phyloP scores from a whole-genome alignment of 1,140 invertebrate genomes.

The Calephelis virginiensis region DNA sequence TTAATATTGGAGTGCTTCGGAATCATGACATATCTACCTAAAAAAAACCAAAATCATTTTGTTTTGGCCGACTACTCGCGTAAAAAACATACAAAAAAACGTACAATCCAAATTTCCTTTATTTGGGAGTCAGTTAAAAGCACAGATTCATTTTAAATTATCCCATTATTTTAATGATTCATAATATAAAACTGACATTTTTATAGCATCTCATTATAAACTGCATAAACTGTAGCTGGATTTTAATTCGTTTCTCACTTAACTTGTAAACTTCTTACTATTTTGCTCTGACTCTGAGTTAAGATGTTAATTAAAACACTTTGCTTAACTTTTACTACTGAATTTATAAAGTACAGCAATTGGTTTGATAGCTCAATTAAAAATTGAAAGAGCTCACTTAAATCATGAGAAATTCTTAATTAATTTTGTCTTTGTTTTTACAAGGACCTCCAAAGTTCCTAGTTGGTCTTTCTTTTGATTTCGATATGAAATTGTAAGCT shows the following conservation, averaged over 20 bases:
- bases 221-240: conserved; percentile 46
- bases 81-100: too few species aligned
- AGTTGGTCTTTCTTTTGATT: conserved; percentile 8
- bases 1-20: too few species aligned
- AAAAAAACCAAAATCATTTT: too few species aligned
- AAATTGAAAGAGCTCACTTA: conserved; percentile 60
- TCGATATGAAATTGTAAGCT: conserved; percentile 10
- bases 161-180: too few species aligned
- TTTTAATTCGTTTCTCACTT: conserved; percentile 63
- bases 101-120: too few species aligned
- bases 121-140: too few species aligned
- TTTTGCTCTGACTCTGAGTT: conserved; percentile 57
- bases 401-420: conserved; percentile 15
- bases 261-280: conserved; percentile 72
- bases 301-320: conserved; percentile 73
- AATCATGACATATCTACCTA: too few species aligned
- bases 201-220: conserved; percentile 39
- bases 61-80: too few species aligned
- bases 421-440: conserved; percentile 17
- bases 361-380: conserved; percentile 68
- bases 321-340: conserved; percentile 70
- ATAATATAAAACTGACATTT: conserved; percentile 3
- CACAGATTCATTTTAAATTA: too few species aligned
- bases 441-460: conserved; percentile 3
- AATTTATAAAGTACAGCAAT: conserved; percentile 71